A percentile compares a stretch with the other conserved stretches of the same genome.
Evolutionary conservation across 2,888 invertebrate genomes (phyloP).

Genomic region (Drosophila anomelani): DNA sequence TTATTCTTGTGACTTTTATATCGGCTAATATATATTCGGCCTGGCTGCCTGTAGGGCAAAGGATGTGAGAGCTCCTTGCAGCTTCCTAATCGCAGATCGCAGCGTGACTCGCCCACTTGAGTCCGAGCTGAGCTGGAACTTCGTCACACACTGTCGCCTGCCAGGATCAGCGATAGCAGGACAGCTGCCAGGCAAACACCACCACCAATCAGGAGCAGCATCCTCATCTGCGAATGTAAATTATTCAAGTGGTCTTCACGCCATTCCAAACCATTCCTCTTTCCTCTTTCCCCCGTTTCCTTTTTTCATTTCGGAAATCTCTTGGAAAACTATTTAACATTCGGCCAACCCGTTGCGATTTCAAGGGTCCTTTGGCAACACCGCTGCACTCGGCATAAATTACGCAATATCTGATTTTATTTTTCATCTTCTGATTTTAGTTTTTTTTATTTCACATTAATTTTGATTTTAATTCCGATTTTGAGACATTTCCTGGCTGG

Average conservation of each 20-base stretch:
- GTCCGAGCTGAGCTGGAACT: constrained; percentile 42
- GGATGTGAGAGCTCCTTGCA: not conserved
- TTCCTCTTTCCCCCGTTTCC: not conserved
- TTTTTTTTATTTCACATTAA: not conserved
- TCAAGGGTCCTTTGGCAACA: constrained; percentile 58
- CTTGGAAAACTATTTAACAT: constrained; percentile 41
- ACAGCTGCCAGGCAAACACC: constrained; percentile 38
- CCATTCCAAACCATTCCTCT: constrained; percentile 44
- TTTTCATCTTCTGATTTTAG: constrained; percentile 3
- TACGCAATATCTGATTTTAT: constrained; percentile 29
- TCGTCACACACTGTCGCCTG: constrained; percentile 73
- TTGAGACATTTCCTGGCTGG: constrained; percentile 15
- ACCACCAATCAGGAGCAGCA: constrained; percentile 38
- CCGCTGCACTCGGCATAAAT: constrained; percentile 73
- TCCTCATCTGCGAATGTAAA: constrained; percentile 60
- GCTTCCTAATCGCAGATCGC: constrained; percentile 42
- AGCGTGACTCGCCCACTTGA: constrained; percentile 61
- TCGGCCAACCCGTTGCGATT: constrained; percentile 56
- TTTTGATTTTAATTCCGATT: not conserved
- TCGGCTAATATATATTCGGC: constrained; percentile 18
- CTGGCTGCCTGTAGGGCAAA: constrained; percentile 11
- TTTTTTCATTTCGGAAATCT: not conserved
- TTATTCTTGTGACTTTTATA: not conserved
- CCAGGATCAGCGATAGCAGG: constrained; percentile 65
- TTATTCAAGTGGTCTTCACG: constrained; percentile 79